A percentile compares a stretch with the other conserved stretches of the same genome.
These are phyloP conservation scores for Oscheius sp. DNA, from an alignment of 2,888 invertebrate species.

Conservation along the genomic window DNA sequence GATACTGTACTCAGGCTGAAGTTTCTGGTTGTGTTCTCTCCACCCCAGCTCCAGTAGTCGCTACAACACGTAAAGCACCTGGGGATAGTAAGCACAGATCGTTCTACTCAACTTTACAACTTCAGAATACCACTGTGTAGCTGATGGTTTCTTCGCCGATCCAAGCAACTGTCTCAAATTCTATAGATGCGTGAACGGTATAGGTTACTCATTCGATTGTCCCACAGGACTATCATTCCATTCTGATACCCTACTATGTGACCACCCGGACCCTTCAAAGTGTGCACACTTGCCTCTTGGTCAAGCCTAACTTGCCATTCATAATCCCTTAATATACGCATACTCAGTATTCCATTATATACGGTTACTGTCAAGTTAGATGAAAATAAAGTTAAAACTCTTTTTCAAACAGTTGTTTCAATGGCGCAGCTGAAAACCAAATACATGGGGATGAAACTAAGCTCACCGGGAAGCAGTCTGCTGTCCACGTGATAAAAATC, in stretches of 20 bases:
- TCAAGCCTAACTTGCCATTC: conserved; percentile 19
- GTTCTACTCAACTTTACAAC: not conserved
- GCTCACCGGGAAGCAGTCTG: not conserved
- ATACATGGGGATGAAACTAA: not conserved
- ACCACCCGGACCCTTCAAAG: conserved; percentile 66
- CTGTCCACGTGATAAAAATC: not conserved
- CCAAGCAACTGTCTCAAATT: conserved; percentile 60
- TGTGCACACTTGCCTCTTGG: conserved; percentile 42
- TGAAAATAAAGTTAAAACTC: not conserved
- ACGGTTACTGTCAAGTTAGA: conserved; percentile 19
- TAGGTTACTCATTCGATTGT: conserved; percentile 71
- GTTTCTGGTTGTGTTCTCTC: conserved; percentile 46
- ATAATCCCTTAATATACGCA: not conserved
- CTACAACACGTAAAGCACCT: conserved; percentile 34
- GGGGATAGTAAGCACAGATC: conserved; percentile 14
- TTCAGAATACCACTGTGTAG: conserved; percentile 60
- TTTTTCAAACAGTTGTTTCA: not conserved
- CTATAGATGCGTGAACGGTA: conserved; percentile 66
- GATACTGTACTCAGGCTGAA: conserved; percentile 54
- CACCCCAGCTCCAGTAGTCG: conserved; percentile 31
- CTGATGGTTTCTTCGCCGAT: conserved; percentile 70
- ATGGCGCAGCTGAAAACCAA: not conserved
- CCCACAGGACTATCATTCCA: conserved; percentile 65
- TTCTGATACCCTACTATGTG: conserved; percentile 62
- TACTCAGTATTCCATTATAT: conserved; percentile 10